Evolutionary conservation across 2,888 invertebrate genomes (phyloP), one percentile per base, ranked within the genome.

Genomic region (Bimastos eiseni): DNA sequence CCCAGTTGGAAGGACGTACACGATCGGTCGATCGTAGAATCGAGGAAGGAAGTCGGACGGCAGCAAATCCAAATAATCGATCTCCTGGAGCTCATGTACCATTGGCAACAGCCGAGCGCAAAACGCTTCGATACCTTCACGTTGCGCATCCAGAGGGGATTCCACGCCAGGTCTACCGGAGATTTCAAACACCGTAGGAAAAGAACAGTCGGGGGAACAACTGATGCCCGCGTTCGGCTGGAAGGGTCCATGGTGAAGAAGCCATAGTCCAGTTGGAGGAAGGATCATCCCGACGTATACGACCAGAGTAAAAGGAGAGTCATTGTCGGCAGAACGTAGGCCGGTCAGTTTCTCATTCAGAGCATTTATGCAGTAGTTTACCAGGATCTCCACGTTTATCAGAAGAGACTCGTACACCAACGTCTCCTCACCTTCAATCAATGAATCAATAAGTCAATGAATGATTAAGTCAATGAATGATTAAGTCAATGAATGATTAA

Each of bases 1-100:
- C 13, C 98, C 98, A 88, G 98, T 96, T 19, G 99, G 99, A 96
- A 99, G 99, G 93, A 99, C 98, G 96, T 99, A 99, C 91, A 99
- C 96, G 24, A 98, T 98, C 90, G 99, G 99, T 96, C 98, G 97
- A 94, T 97, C 97, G 95, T 70, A 70, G 70, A n/a, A 70, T n/a
- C 13, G n/a, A 30, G 70, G 70, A 49, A 24, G 5, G 13, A 8
- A 70, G 30, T n/a, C 8, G n/a, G 70, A 70, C 0, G 70, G 30
- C 30, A 0, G 8, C 70, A 70, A 70, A 8, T 70, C 13, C 11
- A 3, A n/a, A 6, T n/a, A 30, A n/a, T 70, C n/a, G n/a, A 70
- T n/a, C 4, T 6, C n/a, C 70, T 4, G 70, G 1, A 6, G 19
- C 30, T n/a, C 0, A n/a, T n/a, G 13, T 30, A 70, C 70, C 5